phyloP scores from a whole-genome alignment of 30 jellyfish, hydroid and myxozoan species.

The Chrysaora quinquecirrha region DNA sequence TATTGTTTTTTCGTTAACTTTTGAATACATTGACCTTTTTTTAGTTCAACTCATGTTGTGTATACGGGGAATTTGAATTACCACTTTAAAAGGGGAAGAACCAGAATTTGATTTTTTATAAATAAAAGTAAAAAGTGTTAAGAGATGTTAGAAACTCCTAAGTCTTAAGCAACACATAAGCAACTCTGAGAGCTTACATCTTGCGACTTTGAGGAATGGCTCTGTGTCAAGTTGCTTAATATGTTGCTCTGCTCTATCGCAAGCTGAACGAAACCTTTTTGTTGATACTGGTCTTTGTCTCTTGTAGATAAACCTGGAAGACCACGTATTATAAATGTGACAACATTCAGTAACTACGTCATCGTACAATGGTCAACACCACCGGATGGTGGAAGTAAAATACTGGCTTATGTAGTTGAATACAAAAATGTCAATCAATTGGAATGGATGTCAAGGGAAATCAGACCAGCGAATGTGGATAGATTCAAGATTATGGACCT shows the following conservation, averaged over 20 bases:
- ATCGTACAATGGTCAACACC: slow-evolving; percentile 55
- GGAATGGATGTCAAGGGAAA: slow-evolving; percentile 64
- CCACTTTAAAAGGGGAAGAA: too few relatives aligned
- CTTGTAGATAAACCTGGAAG: slow-evolving; percentile 41
- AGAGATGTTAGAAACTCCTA: too few relatives aligned
- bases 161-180: too few relatives aligned
- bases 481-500: slow-evolving; percentile 64
- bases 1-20: neutral
- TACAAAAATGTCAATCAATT: slow-evolving; percentile 23
- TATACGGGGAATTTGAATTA: neutral
- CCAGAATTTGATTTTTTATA: too few relatives aligned
- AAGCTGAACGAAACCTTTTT: too few relatives aligned
- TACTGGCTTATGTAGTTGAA: slow-evolving; percentile 53
- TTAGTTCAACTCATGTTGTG: neutral
- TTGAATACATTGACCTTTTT: neutral
- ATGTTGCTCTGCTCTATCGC: too few relatives aligned
- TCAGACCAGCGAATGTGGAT: slow-evolving; percentile 70
- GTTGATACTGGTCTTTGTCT: too few relatives aligned
- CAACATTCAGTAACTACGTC: slow-evolving; percentile 14
- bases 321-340: slow-evolving; percentile 14
- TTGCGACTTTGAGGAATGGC: too few relatives aligned
- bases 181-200: too few relatives aligned
- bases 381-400: slow-evolving; percentile 52
- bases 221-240: too few relatives aligned
- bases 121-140: too few relatives aligned